Conservation (phyloP, 2,113 vertebrate species). For the Dendrocopos noguchii region DNA sequence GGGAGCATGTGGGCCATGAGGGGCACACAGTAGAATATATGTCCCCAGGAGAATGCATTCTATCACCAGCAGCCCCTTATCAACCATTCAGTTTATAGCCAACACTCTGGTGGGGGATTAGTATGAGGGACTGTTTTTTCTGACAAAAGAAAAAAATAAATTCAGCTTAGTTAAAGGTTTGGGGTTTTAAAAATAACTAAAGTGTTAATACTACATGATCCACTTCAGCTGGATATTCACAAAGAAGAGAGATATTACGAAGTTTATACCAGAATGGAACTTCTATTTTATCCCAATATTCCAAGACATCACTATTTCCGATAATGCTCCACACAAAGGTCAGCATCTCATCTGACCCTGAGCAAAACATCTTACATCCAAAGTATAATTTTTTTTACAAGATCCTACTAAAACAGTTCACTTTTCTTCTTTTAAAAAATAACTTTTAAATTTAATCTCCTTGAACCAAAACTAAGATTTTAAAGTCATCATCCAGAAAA, state of each 20-base stretch:
- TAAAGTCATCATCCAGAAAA: background rate
- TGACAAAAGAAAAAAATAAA: background rate
- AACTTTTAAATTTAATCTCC: background rate
- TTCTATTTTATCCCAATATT: background rate
- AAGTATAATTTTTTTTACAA: background rate
- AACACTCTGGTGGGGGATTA: background rate
- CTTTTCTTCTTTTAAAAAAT: background rate
- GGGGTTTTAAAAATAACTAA: background rate
- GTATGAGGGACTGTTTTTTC: background rate
- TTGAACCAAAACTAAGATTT: background rate
- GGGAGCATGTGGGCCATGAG: accelerated
- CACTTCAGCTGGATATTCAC: background rate
- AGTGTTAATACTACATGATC: background rate
- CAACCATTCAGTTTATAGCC: background rate
- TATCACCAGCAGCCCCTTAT: background rate
- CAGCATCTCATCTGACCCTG: background rate
- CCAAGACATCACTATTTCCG: background rate
- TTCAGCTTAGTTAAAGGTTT: background rate
- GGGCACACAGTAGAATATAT: background rate
- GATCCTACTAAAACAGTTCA: background rate
- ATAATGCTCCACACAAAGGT: background rate
- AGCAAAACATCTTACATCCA: background rate
- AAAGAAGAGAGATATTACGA: background rate
- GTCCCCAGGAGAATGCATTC: background rate
- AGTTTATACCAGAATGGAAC: background rate